phyloP scores from a whole-genome alignment of 2,113 vertebrate species.

The Ovis canadensis region DNA sequence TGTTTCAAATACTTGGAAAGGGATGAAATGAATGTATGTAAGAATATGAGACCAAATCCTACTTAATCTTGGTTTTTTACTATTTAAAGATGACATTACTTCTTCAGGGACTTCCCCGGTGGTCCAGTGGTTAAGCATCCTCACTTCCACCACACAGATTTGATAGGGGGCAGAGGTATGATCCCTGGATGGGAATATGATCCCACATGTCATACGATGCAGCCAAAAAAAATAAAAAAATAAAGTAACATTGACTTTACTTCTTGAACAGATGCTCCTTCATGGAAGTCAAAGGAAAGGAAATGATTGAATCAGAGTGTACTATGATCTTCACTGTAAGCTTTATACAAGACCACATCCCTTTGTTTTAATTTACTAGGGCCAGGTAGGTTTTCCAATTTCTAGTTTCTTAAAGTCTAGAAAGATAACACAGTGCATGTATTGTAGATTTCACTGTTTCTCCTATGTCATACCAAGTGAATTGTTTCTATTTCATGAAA shows the following conservation, averaged over 20 bases:
- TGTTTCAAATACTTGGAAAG: background rate
- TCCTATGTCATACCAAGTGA: background rate
- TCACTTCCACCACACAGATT: background rate
- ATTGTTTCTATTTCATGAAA: background rate
- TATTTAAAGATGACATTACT: background rate
- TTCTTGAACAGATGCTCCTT: background rate
- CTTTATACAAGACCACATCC: background rate
- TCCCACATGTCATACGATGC: background rate
- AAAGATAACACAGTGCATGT: background rate
- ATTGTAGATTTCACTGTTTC: background rate
- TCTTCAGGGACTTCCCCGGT: background rate
- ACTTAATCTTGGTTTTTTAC: background rate
- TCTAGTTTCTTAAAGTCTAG: background rate
- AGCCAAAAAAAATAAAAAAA: background rate
- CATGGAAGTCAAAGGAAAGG: background rate
- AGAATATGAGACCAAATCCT: background rate
- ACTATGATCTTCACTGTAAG: background rate
- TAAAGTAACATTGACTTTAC: background rate
- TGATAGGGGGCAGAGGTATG: background rate
- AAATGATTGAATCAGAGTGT: background rate
- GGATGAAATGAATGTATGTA: background rate
- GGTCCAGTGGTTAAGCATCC: background rate
- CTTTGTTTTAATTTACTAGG: background rate
- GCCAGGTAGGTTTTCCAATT: background rate
- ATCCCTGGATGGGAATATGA: background rate